phyloP scores from a whole-genome alignment of 2,888 invertebrate species.

The Mongoloraphidia duomilia region DNA sequence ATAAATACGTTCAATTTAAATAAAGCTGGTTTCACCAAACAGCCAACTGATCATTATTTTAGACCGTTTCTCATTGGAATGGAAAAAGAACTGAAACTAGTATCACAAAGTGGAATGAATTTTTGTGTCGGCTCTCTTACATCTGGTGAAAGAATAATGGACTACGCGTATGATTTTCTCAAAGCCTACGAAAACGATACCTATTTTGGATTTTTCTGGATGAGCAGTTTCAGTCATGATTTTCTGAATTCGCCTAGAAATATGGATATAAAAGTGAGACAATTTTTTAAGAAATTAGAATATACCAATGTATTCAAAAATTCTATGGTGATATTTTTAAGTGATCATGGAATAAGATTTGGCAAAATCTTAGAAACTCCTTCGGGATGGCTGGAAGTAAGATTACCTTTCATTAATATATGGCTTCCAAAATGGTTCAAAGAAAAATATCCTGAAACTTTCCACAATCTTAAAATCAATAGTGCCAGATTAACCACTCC shows the following conservation, averaged over 20 bases:
- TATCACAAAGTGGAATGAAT: conserved; percentile 34
- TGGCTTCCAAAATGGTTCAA: conserved; percentile 50
- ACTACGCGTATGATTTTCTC: conserved; percentile 53
- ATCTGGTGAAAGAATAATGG: conserved; percentile 51
- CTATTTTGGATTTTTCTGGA: conserved; percentile 67
- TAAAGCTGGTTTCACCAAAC: conserved; percentile 54
- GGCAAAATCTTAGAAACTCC: conserved; percentile 52
- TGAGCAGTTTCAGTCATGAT: conserved; percentile 62
- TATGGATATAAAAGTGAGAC: conserved; percentile 45
- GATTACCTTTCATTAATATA: conserved; percentile 57
- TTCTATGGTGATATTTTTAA: conserved; percentile 55
- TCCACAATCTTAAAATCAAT: conserved; percentile 42
- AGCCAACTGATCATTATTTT: conserved; percentile 72
- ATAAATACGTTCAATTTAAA: conserved; percentile 64
- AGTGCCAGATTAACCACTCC: conserved; percentile 56
- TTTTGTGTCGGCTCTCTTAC: conserved; percentile 47
- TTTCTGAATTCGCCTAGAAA: conserved; percentile 48
- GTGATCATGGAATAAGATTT: conserved; percentile 68
- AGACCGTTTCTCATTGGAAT: conserved; percentile 57
- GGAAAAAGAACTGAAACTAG: conserved; percentile 38
- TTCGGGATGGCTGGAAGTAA: conserved; percentile 64
- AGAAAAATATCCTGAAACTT: conserved; percentile 36
- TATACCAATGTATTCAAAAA: conserved; percentile 44
- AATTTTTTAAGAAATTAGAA: conserved; percentile 42
- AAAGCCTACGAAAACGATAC: conserved; percentile 42